Evolutionary conservation across 2,113 vertebrate species (phyloP).

Genomic region (Nannospalax galili): DNA sequence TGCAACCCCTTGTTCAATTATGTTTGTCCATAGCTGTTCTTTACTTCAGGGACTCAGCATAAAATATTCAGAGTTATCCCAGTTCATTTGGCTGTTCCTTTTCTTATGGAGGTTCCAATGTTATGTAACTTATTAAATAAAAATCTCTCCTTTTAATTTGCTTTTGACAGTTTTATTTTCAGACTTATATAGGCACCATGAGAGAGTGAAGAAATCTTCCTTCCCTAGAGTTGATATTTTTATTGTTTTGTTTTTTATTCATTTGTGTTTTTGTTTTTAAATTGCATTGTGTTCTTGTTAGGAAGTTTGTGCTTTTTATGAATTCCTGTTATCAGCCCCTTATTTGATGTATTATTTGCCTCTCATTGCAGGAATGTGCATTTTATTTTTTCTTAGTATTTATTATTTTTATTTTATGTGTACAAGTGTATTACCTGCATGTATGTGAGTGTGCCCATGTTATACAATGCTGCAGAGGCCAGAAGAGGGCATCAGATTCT

Average conservation of each 20-base stretch:
- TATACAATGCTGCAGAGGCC: too few species aligned
- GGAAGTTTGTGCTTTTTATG: not conserved
- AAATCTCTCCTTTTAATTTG: not conserved
- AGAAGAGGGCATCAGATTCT: too few species aligned
- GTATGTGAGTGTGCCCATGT: too few species aligned
- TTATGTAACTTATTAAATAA: not conserved
- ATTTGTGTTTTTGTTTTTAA: not conserved
- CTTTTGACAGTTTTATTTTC: not conserved
- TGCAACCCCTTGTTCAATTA: not conserved
- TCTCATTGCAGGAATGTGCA: too few species aligned
- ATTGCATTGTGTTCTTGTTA: not conserved
- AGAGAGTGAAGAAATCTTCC: not conserved
- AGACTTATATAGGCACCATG: not conserved
- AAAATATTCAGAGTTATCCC: not conserved
- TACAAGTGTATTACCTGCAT: too few species aligned
- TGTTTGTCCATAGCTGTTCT: not conserved
- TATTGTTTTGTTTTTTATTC: not conserved
- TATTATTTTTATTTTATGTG: too few species aligned
- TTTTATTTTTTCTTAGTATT: too few species aligned
- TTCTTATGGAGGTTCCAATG: not conserved
- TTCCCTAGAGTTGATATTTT: not conserved
- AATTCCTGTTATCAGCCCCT: not conserved
- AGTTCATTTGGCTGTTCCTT: not conserved
- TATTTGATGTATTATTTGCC: not conserved
- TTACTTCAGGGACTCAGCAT: not conserved